Conservation (phyloP, 2,113 vertebrate genomes). For the Isurus oxyrinchus region DNA sequence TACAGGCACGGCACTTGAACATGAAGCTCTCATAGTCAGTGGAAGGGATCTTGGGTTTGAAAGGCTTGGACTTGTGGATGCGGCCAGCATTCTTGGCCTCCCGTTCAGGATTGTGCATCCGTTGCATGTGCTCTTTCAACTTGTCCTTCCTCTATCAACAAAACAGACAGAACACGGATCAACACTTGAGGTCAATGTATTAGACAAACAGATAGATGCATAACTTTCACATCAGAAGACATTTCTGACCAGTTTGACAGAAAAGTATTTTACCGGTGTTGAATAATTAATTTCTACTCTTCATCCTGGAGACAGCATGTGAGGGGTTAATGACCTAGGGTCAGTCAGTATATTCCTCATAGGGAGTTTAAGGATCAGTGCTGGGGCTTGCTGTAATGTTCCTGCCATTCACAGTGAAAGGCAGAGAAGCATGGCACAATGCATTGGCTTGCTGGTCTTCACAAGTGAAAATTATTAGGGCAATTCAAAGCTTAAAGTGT, state of each 20-base stretch:
- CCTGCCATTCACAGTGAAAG: no score
- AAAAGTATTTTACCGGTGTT: neutral
- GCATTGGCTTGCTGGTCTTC: no score
- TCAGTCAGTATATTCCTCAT: neutral
- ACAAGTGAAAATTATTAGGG: no score
- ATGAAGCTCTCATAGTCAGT: constrained; percentile 94
- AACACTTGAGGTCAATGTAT: neutral
- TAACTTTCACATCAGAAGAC: neutral
- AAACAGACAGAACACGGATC: neutral
- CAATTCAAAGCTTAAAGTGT: no score
- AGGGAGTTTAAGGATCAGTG: neutral
- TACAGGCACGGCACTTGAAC: constrained; percentile 93
- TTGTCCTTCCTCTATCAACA: constrained; percentile 85
- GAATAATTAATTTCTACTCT: neutral
- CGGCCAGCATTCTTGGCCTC: constrained; percentile 92
- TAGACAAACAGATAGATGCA: neutral
- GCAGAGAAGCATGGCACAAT: no score
- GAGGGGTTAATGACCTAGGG: neutral
- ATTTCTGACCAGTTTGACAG: neutral
- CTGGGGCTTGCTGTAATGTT: neutral
- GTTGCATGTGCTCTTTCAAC: constrained; percentile 93
- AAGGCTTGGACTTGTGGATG: constrained; percentile 81
- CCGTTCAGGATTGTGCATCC: constrained; percentile 95
- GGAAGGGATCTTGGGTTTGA: constrained; percentile 84
- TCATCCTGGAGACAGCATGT: neutral